Conservation (phyloP, 2,888 invertebrate species). For the Rhingia rostrata region DNA sequence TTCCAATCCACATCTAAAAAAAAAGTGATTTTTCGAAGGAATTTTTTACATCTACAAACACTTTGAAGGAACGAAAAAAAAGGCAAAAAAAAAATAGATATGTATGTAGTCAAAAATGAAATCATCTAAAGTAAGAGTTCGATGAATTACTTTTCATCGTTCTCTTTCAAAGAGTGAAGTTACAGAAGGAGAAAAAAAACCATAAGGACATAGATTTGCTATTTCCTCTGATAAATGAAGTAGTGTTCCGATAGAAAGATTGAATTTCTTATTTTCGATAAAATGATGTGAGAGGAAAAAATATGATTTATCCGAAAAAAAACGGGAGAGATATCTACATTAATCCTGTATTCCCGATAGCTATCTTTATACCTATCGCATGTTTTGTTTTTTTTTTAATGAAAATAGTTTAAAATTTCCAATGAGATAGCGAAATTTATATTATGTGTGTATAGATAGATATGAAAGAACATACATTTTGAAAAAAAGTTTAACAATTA, state of each 20-base stretch:
- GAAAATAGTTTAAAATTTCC: constrained; percentile 18
- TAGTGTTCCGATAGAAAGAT: constrained; percentile 35
- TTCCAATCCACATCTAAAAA: background rate
- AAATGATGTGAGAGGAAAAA: constrained; percentile 12
- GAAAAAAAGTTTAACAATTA: constrained; percentile 34
- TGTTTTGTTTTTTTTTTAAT: constrained; percentile 4
- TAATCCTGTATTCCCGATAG: background rate
- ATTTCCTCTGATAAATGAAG: constrained; percentile 34
- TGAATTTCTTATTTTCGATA: constrained; percentile 29
- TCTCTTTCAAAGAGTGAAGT: constrained; percentile 5
- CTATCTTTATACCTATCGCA: background rate
- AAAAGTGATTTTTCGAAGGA: constrained; percentile 2
- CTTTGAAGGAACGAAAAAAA: background rate
- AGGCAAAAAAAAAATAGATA: constrained; percentile 6
- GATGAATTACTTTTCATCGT: constrained; percentile 38
- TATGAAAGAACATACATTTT: constrained; percentile 21
- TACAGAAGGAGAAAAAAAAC: background rate
- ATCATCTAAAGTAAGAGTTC: constrained; percentile 10
- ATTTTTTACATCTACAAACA: constrained; percentile 17
- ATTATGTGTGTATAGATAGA: constrained; percentile 8
- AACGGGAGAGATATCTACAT: background rate
- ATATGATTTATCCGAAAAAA: background rate
- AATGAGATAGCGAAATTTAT: background rate
- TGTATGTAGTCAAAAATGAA: background rate
- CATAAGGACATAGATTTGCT: constrained; percentile 23